These are phyloP conservation scores for Amiota mariae DNA, from an alignment of 2,888 invertebrate species.

Conservation along the genomic window DNA sequence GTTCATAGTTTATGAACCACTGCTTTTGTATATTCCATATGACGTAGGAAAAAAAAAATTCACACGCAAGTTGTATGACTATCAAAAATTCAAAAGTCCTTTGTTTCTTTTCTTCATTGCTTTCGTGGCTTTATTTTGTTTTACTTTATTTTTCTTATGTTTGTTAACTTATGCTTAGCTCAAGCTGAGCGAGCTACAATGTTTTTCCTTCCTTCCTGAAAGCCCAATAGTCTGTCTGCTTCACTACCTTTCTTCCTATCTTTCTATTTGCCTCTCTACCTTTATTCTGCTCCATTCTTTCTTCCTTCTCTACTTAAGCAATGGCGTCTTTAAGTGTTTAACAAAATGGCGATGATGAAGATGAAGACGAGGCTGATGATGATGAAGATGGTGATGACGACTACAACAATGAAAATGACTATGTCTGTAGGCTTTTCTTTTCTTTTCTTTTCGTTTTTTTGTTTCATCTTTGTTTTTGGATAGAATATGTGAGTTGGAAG, in stretches of 20 bases:
- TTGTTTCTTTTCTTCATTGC: not conserved
- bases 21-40: too few species aligned
- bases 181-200: too few species aligned
- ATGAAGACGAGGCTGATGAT: not conserved
- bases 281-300: not conserved
- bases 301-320: not conserved
- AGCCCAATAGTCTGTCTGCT: too few species aligned
- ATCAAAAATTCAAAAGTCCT: slow-evolving; percentile 60
- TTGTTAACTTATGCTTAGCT: too few species aligned
- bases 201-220: too few species aligned
- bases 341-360: slow-evolving; percentile 3
- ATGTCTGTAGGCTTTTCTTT: too few species aligned
- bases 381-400: too few species aligned
- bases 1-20: too few species aligned
- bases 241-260: not conserved
- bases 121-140: slow-evolving; percentile 35
- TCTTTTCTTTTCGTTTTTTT: too few species aligned
- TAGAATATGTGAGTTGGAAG: too few species aligned
- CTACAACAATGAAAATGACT: too few species aligned
- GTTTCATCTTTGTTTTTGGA: too few species aligned
- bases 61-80: slow-evolving; percentile 42
- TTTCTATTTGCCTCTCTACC: not conserved
- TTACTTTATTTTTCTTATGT: not conserved
- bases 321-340: slow-evolving; percentile 10
- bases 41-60: slow-evolving; percentile 40